These are phyloP conservation scores for Microcebus murinus DNA, from an alignment of 2,113 vertebrate genomes.

Conservation along the genomic window DNA sequence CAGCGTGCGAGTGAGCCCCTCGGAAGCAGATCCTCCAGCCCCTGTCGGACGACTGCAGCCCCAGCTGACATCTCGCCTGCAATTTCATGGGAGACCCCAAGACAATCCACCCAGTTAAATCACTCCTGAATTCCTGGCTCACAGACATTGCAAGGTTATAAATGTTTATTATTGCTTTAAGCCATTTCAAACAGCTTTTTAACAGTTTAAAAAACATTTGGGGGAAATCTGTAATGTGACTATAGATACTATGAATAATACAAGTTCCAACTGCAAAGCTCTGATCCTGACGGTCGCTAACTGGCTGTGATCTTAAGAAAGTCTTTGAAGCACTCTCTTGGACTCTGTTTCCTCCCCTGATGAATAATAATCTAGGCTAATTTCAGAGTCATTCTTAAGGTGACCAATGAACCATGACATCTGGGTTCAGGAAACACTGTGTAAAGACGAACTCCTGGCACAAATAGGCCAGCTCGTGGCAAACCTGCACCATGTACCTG, in stretches of 20 bases:
- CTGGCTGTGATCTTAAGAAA: background rate
- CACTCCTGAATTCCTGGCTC: background rate
- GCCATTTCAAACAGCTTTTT: background rate
- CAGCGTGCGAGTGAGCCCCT: background rate
- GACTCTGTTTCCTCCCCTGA: background rate
- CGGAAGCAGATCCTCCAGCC: background rate
- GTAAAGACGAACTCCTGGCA: background rate
- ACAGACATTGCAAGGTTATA: background rate
- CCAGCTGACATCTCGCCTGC: background rate
- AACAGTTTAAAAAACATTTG: background rate
- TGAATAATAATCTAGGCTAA: background rate
- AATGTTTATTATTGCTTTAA: background rate
- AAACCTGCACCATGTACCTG: background rate
- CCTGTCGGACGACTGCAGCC: background rate
- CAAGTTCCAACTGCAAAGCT: background rate
- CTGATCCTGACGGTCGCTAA: background rate
- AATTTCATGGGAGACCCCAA: background rate
- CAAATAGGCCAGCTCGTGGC: too few relatives aligned
- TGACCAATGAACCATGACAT: background rate
- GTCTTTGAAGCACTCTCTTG: background rate
- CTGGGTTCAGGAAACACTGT: background rate
- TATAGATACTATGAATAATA: background rate
- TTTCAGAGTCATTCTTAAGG: background rate
- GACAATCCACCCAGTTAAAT: background rate
- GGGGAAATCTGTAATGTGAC: background rate